phyloP scores from a whole-genome alignment of 1,140 invertebrate genomes.

The Drosophila pachea region DNA sequence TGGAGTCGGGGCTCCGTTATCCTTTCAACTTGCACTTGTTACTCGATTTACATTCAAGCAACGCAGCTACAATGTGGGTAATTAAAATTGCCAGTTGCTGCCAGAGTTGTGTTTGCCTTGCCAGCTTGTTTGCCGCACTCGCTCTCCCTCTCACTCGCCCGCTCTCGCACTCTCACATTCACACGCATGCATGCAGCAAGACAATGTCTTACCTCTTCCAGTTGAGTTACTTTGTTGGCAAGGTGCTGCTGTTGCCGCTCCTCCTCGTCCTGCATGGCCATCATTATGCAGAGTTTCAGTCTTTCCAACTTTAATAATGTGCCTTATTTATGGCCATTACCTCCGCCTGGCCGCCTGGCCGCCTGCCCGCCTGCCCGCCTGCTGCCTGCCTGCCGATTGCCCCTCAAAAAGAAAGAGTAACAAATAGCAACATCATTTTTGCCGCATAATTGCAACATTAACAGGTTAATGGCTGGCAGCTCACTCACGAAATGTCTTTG shows the following conservation, averaged over 20 bases:
- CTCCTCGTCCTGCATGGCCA: neutral
- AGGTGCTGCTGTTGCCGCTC: neutral
- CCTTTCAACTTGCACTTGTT: constrained; percentile 27
- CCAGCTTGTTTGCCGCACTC: constrained; percentile 40
- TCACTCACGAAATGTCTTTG: constrained; percentile 51
- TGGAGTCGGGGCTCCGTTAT: constrained; percentile 8
- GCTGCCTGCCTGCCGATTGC: neutral
- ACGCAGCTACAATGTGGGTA: constrained; percentile 65
- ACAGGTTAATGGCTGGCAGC: constrained; percentile 65
- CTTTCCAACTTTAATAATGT: constrained; percentile 46
- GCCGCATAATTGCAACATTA: constrained; percentile 75
- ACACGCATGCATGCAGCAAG: neutral
- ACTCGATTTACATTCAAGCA: constrained; percentile 47
- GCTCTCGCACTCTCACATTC: constrained; percentile 1
- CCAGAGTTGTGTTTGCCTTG: constrained; percentile 51
- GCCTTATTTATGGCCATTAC: constrained; percentile 40
- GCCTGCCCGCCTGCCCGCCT: neutral
- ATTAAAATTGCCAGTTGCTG: constrained; percentile 60
- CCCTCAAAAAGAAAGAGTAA: constrained; percentile 11
- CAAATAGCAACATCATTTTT: constrained; percentile 56
- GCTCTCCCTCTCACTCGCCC: neutral
- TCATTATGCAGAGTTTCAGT: constrained; percentile 42
- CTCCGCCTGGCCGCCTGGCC: constrained; percentile 6
- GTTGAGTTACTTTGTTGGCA: constrained; percentile 31
- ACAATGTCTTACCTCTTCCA: constrained; percentile 16